Conservation (phyloP, 2,113 vertebrate species). For the Passer montanus region DNA sequence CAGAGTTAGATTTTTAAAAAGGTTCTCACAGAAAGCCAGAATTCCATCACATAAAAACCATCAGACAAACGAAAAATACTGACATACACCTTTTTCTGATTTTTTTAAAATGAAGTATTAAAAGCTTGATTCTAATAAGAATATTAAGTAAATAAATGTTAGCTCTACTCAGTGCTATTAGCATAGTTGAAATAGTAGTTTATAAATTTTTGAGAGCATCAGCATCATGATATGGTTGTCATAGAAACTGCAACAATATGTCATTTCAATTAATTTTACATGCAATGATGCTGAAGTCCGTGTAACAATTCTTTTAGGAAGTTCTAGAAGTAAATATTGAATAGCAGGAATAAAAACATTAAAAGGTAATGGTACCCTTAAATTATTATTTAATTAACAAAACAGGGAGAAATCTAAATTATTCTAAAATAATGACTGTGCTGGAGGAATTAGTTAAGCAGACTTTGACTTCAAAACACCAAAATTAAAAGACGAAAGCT, state of each 20-base stretch:
- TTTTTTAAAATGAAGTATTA: constrained; percentile 11
- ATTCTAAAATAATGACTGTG: constrained; percentile 16
- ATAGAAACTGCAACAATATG: constrained; percentile 81
- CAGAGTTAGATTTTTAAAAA: neutral
- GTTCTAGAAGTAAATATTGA: constrained; percentile 68
- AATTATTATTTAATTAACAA: constrained; percentile 36
- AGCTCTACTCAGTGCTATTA: constrained; percentile 65
- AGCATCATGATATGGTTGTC: constrained; percentile 78
- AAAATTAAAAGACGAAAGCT: constrained; percentile 13
- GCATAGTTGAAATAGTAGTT: constrained; percentile 72
- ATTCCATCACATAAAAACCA: neutral
- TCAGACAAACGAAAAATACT: neutral
- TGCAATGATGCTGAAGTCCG: constrained; percentile 57
- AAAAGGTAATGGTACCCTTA: constrained; percentile 13
- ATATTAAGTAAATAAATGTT: constrained; percentile 67
- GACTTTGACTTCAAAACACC: constrained; percentile 46
- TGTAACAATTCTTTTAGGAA: constrained; percentile 61
- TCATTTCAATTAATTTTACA: constrained; percentile 78
- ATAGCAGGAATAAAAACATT: constrained; percentile 34
- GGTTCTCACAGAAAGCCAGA: neutral
- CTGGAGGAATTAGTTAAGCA: constrained; percentile 41
- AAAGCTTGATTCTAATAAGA: constrained; percentile 56
- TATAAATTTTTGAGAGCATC: constrained; percentile 79
- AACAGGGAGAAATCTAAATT: constrained; percentile 20
- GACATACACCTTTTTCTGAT: neutral